These are phyloP conservation scores for Cetonia aurata DNA, from an alignment of 2,888 invertebrate species.

Conservation along the genomic window DNA sequence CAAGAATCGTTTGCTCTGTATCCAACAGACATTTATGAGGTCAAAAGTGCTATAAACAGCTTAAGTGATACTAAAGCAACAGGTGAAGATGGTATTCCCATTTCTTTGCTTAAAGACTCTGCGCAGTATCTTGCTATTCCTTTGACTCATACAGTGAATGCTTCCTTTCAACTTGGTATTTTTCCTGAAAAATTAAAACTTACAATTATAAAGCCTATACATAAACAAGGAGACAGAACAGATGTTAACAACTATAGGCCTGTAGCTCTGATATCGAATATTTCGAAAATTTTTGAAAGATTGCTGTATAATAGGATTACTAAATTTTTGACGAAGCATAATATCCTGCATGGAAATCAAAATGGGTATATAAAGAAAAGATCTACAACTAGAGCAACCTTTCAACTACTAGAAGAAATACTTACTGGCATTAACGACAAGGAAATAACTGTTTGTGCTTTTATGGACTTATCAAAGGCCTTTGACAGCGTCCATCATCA, in stretches of 20 bases:
- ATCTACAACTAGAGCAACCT: not conserved
- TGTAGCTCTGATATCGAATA: not conserved
- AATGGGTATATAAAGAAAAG: not conserved
- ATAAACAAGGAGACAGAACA: not conserved
- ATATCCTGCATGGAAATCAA: not conserved
- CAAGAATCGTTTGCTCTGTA: not conserved
- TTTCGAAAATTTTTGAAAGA: not conserved
- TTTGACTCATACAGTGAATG: not conserved
- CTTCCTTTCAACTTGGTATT: not conserved
- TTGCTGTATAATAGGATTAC: constrained; percentile 3
- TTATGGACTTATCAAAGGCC: not conserved
- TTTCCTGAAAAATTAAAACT: not conserved
- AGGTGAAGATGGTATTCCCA: not conserved
- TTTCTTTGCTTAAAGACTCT: not conserved
- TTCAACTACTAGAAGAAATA: not conserved
- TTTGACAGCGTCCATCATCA: constrained; percentile 4
- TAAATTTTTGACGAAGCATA: not conserved
- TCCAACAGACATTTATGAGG: not conserved
- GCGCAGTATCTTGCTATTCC: not conserved
- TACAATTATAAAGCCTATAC: not conserved
- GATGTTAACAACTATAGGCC: no score
- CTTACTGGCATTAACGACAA: not conserved
- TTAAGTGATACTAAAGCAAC: not conserved
- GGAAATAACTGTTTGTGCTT: not conserved
- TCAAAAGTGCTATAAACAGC: not conserved